Percentiles rank a stretch among this genome's conserved stretches.
phyloP scores from a whole-genome alignment of 1,140 invertebrate genomes.

The Procambarus clarkii region DNA sequence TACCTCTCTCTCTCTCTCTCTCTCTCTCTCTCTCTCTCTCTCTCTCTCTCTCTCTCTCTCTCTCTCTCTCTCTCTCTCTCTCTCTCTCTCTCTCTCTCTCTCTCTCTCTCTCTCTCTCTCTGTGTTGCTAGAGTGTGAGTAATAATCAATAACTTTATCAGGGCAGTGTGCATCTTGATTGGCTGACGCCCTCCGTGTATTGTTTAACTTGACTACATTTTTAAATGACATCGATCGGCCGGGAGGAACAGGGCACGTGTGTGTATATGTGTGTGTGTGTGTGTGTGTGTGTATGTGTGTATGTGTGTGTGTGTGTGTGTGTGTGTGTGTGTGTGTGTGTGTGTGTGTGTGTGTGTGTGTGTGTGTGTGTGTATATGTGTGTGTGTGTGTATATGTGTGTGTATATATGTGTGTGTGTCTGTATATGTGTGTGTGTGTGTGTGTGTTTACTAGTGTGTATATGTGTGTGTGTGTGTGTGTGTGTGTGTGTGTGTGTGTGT shows the following conservation, averaged over 20 bases:
- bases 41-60: neutral
- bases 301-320: conserved; percentile 27
- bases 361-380: conserved; percentile 8
- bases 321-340: neutral
- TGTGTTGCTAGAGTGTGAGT: neutral
- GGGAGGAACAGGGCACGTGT: neutral
- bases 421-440: neutral
- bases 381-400: conserved; percentile 15
- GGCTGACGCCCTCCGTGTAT: neutral
- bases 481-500: too few relatives aligned
- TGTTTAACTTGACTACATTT: neutral
- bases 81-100: neutral
- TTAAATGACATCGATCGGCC: too few relatives aligned
- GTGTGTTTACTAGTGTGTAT: neutral
- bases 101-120: neutral
- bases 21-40: neutral
- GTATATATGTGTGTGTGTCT: neutral
- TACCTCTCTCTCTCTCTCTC: neutral
- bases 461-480: neutral
- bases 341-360: conserved; percentile 20
- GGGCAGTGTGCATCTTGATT: neutral
- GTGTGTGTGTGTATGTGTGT: conserved; percentile 23
- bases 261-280: conserved; percentile 2
- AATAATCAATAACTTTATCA: neutral
- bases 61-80: neutral